These are phyloP conservation scores for Siniperca chuatsi DNA, from an alignment of 2,113 vertebrate genomes.

Conservation along the genomic window DNA sequence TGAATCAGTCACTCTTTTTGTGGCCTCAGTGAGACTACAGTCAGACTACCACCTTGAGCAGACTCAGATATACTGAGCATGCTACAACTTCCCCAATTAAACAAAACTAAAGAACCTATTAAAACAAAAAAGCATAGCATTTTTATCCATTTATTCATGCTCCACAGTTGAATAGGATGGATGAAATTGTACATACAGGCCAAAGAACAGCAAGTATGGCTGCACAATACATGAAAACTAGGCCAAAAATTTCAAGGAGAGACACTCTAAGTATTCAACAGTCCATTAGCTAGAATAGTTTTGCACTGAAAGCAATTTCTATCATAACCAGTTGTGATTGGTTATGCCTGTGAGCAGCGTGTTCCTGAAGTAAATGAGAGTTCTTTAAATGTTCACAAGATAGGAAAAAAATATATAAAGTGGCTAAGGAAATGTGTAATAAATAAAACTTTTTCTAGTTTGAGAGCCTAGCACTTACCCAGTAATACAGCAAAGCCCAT, in stretches of 20 bases:
- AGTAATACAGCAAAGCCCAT: constrained; percentile 91
- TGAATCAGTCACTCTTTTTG: not conserved
- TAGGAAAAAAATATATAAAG: not conserved
- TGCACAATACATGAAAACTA: not conserved
- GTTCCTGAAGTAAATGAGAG: not conserved
- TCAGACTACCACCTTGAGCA: not conserved
- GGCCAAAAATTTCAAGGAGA: not conserved
- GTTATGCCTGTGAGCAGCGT: not conserved
- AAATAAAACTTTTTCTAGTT: not conserved
- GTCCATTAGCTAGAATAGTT: not conserved
- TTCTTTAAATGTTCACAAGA: not conserved
- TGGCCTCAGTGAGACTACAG: not conserved
- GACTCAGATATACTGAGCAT: not conserved
- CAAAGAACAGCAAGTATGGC: not conserved
- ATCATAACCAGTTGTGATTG: too few species aligned
- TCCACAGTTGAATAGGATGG: not conserved
- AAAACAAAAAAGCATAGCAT: not conserved
- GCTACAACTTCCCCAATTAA: not conserved
- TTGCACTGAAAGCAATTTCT: not conserved
- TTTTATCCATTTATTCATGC: not conserved
- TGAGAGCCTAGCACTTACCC: constrained; percentile 82
- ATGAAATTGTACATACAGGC: not conserved
- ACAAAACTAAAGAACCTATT: not conserved
- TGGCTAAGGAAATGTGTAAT: not conserved
- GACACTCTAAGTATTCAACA: not conserved